phyloP scores from a whole-genome alignment of 2,888 invertebrate genomes.

The Pristionchus maxplancki region DNA sequence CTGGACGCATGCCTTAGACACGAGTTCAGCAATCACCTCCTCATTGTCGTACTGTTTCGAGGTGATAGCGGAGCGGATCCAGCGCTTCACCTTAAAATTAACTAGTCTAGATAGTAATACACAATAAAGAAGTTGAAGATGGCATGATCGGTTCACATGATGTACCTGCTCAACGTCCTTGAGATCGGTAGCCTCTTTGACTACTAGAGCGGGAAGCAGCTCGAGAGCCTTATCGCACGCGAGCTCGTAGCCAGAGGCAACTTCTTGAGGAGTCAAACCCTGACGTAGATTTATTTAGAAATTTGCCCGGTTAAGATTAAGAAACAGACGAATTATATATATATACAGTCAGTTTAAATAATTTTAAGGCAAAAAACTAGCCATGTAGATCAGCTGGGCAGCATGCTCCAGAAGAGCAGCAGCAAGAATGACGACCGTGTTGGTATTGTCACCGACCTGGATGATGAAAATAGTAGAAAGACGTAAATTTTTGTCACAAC shows the following conservation, averaged over 20 bases:
- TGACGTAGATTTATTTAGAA: constrained; percentile 62
- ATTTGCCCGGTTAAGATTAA: not conserved
- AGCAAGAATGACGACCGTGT: constrained; percentile 95
- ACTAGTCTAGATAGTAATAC: too few relatives aligned
- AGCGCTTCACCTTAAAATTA: constrained; percentile 60
- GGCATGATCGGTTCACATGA: too few relatives aligned
- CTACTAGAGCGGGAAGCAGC: constrained; percentile 84
- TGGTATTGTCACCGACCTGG: constrained; percentile 93
- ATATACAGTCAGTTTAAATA: too few relatives aligned
- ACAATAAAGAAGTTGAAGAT: too few relatives aligned
- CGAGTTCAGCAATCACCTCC: constrained; percentile 89
- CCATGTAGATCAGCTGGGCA: constrained; percentile 87
- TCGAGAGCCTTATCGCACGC: constrained; percentile 92
- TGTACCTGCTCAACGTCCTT: constrained; percentile 84
- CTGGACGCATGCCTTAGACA: constrained; percentile 88
- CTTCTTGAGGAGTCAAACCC: constrained; percentile 97
- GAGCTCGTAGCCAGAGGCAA: constrained; percentile 94
- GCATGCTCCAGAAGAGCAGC: constrained; percentile 93
- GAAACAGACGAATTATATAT: too few relatives aligned
- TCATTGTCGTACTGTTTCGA: constrained; percentile 98
- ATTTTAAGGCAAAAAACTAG: constrained; percentile 18
- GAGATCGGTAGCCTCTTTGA: constrained; percentile 83
- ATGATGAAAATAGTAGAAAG: not conserved
- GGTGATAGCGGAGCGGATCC: constrained; percentile 89
- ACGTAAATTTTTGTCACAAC: not conserved